Base-by-base conservation (phyloP, 2,888 invertebrate genomes). In the Apoda limacodes region DNA sequence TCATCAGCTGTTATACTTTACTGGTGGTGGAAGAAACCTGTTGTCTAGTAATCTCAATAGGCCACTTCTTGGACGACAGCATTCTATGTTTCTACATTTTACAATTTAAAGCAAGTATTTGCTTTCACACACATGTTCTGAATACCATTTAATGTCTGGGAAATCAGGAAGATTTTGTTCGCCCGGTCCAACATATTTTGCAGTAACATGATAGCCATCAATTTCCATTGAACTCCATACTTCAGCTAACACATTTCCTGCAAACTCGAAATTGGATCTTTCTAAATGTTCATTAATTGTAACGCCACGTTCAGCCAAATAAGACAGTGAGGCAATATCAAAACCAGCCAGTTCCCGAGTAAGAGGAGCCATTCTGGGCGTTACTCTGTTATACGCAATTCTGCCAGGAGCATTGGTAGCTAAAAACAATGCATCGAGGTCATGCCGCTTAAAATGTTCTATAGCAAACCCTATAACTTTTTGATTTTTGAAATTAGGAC, bases 361-460 rank as follows among this genome's bases (percentile, higher is more conserved):
- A 13, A 47, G 41, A 39, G 44, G 44, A 31, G 45, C 45, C 46
- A 48, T 48, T 33, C 46, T 34, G 10, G 43, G 37, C 36, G 45
- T 44, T 28, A 45, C 45, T 37, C 43, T 34, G 40, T 46, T 43
- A 24, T 32, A 43, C 23, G 44, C 45, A 32, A 42, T 45, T 28
- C 45, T 35, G 25, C 45, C 45, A 34, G 45, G 43, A 35, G 49
- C 47, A 47, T 49, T 49, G 23, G 43, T 46, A 30, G 39, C 40
- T 36, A 47, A 15, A 35, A 42, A 45, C 21, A n/a, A n/a, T n/a
- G n/a, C n/a, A n/a, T n/a, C n/a, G n/a, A n/a, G n/a, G n/a, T n/a
- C n/a, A n/a, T n/a, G 28, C 33, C 24, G 14, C 23, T 43, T 40
- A 44, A 47, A 47, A 21, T 48, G 43, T 39, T 43, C 34, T 37